A percentile compares a stretch with the other conserved stretches of the same genome.
These are phyloP conservation scores for Apantesis nais DNA, from an alignment of 2,888 invertebrate genomes.

Conservation along the genomic window DNA sequence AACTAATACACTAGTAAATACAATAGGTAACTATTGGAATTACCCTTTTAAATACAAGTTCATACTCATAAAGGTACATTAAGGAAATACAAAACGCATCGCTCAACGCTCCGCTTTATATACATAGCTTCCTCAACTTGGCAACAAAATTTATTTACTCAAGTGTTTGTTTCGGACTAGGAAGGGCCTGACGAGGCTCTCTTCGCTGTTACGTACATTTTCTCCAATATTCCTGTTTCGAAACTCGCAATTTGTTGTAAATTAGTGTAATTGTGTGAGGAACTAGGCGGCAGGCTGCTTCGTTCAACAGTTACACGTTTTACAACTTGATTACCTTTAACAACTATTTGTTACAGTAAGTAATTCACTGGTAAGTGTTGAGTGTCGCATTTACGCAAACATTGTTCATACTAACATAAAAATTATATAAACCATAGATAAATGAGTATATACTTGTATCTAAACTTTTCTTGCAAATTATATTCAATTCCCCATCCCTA, in stretches of 20 bases:
- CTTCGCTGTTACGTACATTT: constrained; percentile 25
- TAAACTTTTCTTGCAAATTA: too few relatives aligned
- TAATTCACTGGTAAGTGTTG: constrained; percentile 6
- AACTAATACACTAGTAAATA: too few relatives aligned
- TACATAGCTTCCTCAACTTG: background rate
- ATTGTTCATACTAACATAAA: background rate
- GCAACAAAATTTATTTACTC: constrained; percentile 32
- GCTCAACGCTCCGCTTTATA: background rate
- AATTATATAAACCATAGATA: background rate
- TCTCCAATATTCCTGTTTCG: constrained; percentile 31
- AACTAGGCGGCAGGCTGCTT: constrained; percentile 24
- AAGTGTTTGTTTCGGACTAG: constrained; percentile 29
- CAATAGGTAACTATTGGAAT: too few relatives aligned
- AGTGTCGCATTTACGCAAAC: background rate
- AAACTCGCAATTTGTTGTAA: constrained; percentile 37
- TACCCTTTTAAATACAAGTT: too few relatives aligned
- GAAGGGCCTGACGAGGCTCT: constrained; percentile 12
- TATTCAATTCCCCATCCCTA: too few relatives aligned
- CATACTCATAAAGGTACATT: background rate
- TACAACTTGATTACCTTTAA: constrained; percentile 26
- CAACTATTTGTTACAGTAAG: constrained; percentile 22
- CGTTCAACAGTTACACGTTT: constrained; percentile 18
- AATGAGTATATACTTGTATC: too few relatives aligned
- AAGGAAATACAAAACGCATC: background rate
- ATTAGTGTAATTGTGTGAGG: constrained; percentile 41